phyloP scores from a whole-genome alignment of 1,140 invertebrate species.

The Steinernema khuongi region DNA sequence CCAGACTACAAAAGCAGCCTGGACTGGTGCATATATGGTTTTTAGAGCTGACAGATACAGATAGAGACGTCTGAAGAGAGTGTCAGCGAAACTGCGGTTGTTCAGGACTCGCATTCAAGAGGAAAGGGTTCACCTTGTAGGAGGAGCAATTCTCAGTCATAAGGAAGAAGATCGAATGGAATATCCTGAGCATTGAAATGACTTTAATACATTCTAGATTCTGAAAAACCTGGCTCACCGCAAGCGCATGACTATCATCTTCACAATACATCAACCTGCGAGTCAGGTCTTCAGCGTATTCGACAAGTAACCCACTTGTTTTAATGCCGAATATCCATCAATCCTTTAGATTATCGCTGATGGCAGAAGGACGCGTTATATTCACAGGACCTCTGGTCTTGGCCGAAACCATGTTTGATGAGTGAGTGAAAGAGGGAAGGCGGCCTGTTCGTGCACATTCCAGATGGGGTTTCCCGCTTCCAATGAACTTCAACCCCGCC shows the following conservation, averaged over 20 bases:
- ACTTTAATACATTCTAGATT: too few species aligned
- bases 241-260: slow-evolving; percentile 82
- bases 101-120: too few species aligned
- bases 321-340: slow-evolving; percentile 8
- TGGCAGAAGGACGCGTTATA: slow-evolving; percentile 84
- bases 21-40: too few species aligned
- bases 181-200: too few species aligned
- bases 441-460: slow-evolving; percentile 17
- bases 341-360: slow-evolving; percentile 48
- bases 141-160: too few species aligned
- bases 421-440: slow-evolving; percentile 64
- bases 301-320: slow-evolving; percentile 65
- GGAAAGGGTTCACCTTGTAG: too few species aligned
- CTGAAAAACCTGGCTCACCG: slow-evolving; percentile 65
- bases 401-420: slow-evolving; percentile 64
- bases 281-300: slow-evolving; percentile 87
- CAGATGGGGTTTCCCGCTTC: slow-evolving; percentile 62
- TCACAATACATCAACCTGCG: slow-evolving; percentile 91
- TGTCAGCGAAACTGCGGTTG: too few species aligned
- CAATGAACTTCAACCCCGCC: slow-evolving; percentile 82
- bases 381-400: slow-evolving; percentile 77
- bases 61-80: too few species aligned
- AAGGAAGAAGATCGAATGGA: too few species aligned
- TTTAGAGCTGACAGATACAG: too few species aligned
- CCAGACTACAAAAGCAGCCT: too few species aligned